phyloP scores from a whole-genome alignment of 2,888 invertebrate species.

The Magallana nippona region DNA sequence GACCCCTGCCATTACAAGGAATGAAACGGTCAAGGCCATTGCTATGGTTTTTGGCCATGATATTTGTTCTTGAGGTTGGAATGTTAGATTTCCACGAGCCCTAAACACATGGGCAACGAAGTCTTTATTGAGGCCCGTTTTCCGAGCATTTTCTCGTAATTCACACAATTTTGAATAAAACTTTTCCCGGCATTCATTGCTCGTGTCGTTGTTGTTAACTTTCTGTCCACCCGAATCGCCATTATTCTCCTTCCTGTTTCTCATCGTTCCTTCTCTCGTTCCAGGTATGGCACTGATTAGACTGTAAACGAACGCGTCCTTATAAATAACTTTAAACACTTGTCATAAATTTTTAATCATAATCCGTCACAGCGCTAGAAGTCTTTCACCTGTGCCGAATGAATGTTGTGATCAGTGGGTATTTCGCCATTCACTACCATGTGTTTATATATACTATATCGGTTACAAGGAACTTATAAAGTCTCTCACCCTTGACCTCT shows the following conservation, averaged over 20 bases:
- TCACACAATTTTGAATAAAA: conserved; percentile 1
- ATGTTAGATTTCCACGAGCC: neutral
- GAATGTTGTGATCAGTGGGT: too few relatives aligned
- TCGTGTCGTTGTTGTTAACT: neutral
- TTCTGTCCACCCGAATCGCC: neutral
- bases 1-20: conserved; percentile 41
- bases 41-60: conserved; percentile 1
- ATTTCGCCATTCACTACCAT: too few relatives aligned
- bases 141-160: neutral
- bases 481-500: too few relatives aligned
- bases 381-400: too few relatives aligned
- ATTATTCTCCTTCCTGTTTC: neutral
- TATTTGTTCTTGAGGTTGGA: neutral
- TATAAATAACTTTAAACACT: neutral
- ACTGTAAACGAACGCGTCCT: neutral
- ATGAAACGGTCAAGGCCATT: neutral
- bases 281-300: neutral
- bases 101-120: neutral
- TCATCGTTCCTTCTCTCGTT: conserved; percentile 4
- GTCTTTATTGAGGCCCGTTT: neutral
- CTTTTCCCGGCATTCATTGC: neutral
- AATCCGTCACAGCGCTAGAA: too few relatives aligned
- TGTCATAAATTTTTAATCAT: too few relatives aligned
- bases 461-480: too few relatives aligned
- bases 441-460: too few relatives aligned